Evolutionary conservation across 1,140 invertebrate species (phyloP), one percentile per base, ranked within the genome.

Genomic region (Macrocentrus cingulum): DNA sequence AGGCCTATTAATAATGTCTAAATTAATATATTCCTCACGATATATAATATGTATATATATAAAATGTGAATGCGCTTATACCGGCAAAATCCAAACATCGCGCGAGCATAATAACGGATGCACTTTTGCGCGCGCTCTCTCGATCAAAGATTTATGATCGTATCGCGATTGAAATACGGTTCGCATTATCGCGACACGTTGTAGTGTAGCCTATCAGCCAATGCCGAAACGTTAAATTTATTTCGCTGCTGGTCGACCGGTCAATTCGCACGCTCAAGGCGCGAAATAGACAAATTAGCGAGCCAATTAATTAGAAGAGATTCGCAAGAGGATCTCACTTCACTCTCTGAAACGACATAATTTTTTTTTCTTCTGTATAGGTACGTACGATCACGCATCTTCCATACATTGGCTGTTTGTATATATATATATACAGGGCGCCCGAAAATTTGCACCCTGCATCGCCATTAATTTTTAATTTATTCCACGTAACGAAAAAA

Each of bases 191-290:
- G 19, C 39, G 15, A 50, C 48, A 51, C 46, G 36, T 37, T 22
- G 32, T 51, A 37, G 32, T 37, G 18, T 15, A 37, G 32, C 32
- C 32, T 49, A 51, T 36, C 15, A 41, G 36, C 16, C 36, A 32
- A 25, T n/a, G 55, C 55, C 45, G 52, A 59, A 59, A 59, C 32
- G 15, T 36, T 13, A 51, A 48, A 59, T 59, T 59, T 59, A 50
- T 51, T 57, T 52, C 20, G 18, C 20, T 36, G n/a, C 39, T 20
- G 25, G 9, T 36, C 19, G 18, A 25, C 8, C 32, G 19, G 29
- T 23, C n/a, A 32, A 49, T 49, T 48, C 44, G 34, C 34, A 29
- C 42, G 9, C 22, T 49, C 18, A 41, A 59, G 56, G 56, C 41
- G 56, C 25, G 48, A 59, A 29, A 51, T 29, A 50, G 56, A 59